Percentiles rank a stretch among this genome's conserved stretches.
These are phyloP conservation scores for Prostheceraeus crozeri DNA, from an alignment of 2,888 invertebrate species.

Conservation along the genomic window DNA sequence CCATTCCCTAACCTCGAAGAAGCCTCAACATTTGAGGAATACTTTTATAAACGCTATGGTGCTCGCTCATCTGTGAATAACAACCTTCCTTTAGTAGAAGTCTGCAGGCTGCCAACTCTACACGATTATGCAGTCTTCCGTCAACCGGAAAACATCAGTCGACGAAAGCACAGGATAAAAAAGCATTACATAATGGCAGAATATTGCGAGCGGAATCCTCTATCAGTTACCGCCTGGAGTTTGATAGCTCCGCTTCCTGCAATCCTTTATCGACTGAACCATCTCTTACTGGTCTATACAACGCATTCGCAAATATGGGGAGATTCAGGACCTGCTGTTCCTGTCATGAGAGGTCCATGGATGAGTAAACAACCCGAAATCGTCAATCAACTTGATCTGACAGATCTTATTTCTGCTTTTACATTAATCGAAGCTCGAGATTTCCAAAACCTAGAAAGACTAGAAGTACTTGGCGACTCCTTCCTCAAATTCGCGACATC, in stretches of 20 bases:
- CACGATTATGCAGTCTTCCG: neutral
- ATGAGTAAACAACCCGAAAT: neutral
- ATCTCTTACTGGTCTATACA: slow-evolving; percentile 62
- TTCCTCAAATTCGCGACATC: slow-evolving; percentile 91
- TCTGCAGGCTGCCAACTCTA: slow-evolving; percentile 11
- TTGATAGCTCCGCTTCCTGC: slow-evolving; percentile 92
- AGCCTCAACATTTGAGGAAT: slow-evolving; percentile 9
- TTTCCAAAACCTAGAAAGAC: slow-evolving; percentile 79
- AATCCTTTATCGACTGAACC: slow-evolving; percentile 85
- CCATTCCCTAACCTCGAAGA: neutral
- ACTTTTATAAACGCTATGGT: slow-evolving; percentile 10
- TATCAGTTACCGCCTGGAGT: slow-evolving; percentile 90
- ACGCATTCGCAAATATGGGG: slow-evolving; percentile 61
- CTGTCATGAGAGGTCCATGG: neutral
- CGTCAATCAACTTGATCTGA: slow-evolving; percentile 10
- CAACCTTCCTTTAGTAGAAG: slow-evolving; percentile 19
- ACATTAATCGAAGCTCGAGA: slow-evolving; percentile 70
- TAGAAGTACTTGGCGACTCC: slow-evolving; percentile 97
- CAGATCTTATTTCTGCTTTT: neutral
- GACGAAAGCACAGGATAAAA: neutral
- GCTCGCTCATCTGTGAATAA: neutral
- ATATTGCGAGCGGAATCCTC: slow-evolving; percentile 87
- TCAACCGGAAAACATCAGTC: neutral
- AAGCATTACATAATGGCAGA: slow-evolving; percentile 70
- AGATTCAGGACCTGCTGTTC: neutral